Evolutionary conservation across 2,888 invertebrate species (phyloP), one percentile per base, ranked within the genome.

Genomic region (Ditula angustiorana): DNA sequence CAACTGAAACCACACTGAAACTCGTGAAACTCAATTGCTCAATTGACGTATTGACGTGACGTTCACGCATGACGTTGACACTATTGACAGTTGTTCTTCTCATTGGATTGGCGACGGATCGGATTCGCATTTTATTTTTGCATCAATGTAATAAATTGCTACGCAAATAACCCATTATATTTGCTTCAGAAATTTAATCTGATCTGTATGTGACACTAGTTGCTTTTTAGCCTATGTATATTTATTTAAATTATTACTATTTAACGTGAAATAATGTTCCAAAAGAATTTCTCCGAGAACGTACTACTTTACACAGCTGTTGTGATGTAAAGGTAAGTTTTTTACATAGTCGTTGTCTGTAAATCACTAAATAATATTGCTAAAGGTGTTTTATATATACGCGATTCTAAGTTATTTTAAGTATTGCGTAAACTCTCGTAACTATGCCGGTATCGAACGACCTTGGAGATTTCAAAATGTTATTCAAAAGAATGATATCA

Each of bases 311-410:
- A 70, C 75, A 80, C 87, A 87, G 83, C 87, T 90, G 90, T 86
- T 87, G 85, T 78, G 72, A 74, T 85, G 83, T 91, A 91, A 87
- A 88, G 87, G 91, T 89, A 81, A 60, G 53, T 64, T 60, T 52
- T 7, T 26, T 37, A 41, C 19, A 26, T 52, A 47, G 30, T 41
- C 11, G 44, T 28, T 57, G 69, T 73, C 72, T 72, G 60, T 68
- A 75, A 52, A 21, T 8, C 66, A 69, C 63, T 67, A 53, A 67
- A 35, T 64, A 76, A 67, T 69, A 69, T 71, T 73, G 13, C 8
- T 1, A 23, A 2, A 13, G 0, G 1, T 16, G 2, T 47, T 16
- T 10, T 7, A 5, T 37, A 2, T 24, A 1, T 41, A 41, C n/a
- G 1, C 19, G 3, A 16, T 30, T 13, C 16, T 23, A 30, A 50